Evolutionary conservation across 2,888 invertebrate species (phyloP), one percentile per base, ranked within the genome.

Genomic region (Isoperla grammatica): DNA sequence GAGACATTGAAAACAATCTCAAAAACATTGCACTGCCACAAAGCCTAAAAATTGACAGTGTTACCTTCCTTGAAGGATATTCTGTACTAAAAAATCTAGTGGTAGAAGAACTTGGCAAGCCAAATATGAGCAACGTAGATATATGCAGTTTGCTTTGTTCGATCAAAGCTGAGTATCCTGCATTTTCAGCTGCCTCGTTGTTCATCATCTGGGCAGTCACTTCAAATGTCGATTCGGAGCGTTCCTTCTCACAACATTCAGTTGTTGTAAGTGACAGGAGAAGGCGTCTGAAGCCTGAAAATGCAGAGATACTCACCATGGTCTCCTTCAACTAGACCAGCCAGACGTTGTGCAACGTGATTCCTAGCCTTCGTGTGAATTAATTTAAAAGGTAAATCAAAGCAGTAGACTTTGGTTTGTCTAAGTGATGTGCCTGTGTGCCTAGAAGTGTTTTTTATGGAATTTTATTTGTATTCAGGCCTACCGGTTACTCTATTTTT

Each of bases 291-390:
- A 45, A 13, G 2, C 19, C 11, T 5, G 19, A 45, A 19, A 45
- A 45, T 45, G 45, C 45, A 17, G 45, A 45, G 19, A 17, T 45
- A 6, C 11, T 45, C 15, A 45, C 45, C 45, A 45, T 45, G 45
- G 45, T 45, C 11, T n/a, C 45, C 11, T 45, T 45, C 19, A n/a
- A 45, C 9, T 45, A 19, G 19, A 45, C 19, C 17, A 29, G 29
- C 29, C 8, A 29, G 29, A 8, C 29, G 5, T n/a, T n/a, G n/a
- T n/a, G n/a, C n/a, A n/a, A n/a, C n/a, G n/a, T n/a, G n/a, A n/a
- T n/a, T n/a, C n/a, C n/a, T n/a, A n/a, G n/a, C n/a, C n/a, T n/a
- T n/a, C n/a, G n/a, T n/a, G n/a, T n/a, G n/a, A n/a, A n/a, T n/a
- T n/a, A n/a, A n/a, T n/a, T n/a, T n/a, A n/a, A n/a, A n/a, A n/a